phyloP scores from a whole-genome alignment of 2,888 invertebrate genomes.

The Onthophagus sagittarius region DNA sequence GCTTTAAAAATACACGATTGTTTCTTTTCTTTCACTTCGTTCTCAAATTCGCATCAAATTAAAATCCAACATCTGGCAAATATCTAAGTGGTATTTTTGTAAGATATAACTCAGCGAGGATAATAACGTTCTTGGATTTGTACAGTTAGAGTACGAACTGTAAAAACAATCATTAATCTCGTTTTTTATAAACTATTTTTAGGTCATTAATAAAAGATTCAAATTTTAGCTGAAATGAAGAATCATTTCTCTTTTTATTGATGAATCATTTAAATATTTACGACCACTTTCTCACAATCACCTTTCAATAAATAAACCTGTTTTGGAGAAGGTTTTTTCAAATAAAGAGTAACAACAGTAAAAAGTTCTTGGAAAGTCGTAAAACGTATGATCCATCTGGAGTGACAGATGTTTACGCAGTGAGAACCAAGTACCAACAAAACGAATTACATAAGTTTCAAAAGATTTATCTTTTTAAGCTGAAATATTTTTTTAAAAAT shows the following conservation, averaged over 20 bases:
- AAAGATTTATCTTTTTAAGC: too few species aligned
- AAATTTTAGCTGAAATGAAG: too few species aligned
- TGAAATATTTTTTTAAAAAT: too few species aligned
- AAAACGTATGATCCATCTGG: not conserved
- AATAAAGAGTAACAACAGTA: not conserved
- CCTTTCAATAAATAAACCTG: not conserved
- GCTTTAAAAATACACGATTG: too few species aligned
- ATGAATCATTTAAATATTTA: not conserved
- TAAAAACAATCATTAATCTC: too few species aligned
- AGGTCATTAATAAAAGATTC: too few species aligned
- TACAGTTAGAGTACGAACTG: too few species aligned
- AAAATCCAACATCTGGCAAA: not conserved
- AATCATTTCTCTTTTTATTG: not conserved
- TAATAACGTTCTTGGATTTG: too few species aligned
- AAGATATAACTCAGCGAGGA: not conserved
- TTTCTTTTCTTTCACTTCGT: too few species aligned
- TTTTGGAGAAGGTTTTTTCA: not conserved
- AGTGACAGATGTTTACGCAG: not conserved
- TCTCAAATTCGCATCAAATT: not conserved
- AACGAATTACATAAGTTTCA: too few species aligned
- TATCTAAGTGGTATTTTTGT: not conserved
- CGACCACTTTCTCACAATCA: not conserved
- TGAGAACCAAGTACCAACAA: too few species aligned
- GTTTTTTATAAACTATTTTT: too few species aligned
- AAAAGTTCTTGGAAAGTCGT: not conserved